phyloP scores from a whole-genome alignment of 2,113 vertebrate species.

The Pongo pygmaeus region DNA sequence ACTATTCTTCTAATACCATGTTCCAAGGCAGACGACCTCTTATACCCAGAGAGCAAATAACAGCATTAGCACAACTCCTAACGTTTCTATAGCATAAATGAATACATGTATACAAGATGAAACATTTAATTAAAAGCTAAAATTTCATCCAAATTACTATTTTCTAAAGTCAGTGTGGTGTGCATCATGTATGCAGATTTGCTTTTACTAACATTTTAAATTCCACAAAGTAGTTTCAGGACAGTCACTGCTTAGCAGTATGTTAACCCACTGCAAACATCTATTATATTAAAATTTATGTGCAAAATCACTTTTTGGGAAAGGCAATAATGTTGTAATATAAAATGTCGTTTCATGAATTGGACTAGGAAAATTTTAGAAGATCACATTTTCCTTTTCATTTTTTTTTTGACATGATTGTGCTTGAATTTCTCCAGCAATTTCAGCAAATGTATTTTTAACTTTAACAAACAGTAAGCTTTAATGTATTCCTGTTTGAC shows the following conservation, averaged over 20 bases:
- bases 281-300: slow-evolving; percentile 47
- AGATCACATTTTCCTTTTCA: slow-evolving; percentile 62
- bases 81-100: not conserved
- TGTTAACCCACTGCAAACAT: not conserved
- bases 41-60: not conserved
- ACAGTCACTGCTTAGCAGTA: not conserved
- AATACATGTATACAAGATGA: not conserved
- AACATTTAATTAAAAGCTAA: not conserved
- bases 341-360: slow-evolving; percentile 57
- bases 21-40: not conserved
- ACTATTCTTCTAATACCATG: not conserved
- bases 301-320: not conserved
- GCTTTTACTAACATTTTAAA: slow-evolving; percentile 10
- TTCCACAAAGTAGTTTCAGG: not conserved
- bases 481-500: slow-evolving; percentile 77
- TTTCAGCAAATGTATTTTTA: slow-evolving; percentile 75
- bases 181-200: not conserved
- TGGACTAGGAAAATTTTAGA: slow-evolving; percentile 59
- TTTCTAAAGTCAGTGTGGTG: slow-evolving; percentile 6
- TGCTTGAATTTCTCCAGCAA: slow-evolving; percentile 67
- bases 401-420: slow-evolving; percentile 71
- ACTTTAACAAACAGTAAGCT: slow-evolving; percentile 73
- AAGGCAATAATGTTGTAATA: slow-evolving; percentile 20
- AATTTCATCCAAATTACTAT: not conserved
- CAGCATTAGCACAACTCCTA: not conserved